phyloP scores from a whole-genome alignment of 2,888 invertebrate species.

The Phyllotreta striolata region DNA sequence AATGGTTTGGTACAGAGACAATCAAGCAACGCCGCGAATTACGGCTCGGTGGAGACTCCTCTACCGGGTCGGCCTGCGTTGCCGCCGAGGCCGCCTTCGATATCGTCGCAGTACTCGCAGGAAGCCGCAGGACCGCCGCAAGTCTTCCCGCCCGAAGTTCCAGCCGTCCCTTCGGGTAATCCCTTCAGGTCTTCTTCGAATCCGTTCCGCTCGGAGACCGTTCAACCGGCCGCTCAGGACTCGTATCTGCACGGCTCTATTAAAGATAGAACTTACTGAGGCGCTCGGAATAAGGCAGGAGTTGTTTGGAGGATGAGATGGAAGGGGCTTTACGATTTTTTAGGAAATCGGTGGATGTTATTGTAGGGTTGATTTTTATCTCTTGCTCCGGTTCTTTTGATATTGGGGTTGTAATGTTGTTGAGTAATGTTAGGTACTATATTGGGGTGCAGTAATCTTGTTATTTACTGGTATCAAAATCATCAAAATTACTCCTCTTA shows the following conservation, averaged over 20 bases:
- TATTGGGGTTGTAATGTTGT: no score
- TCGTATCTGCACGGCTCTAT: constrained; percentile 65
- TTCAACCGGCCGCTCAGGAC: constrained; percentile 72
- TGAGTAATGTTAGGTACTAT: no score
- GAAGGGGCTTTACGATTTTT: neutral
- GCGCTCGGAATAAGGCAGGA: neutral
- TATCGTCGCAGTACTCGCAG: constrained; percentile 20
- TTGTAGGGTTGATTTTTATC: no score
- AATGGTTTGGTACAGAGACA: constrained; percentile 55
- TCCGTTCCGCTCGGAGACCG: constrained; percentile 62
- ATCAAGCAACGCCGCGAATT: constrained; percentile 60
- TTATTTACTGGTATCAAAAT: no score
- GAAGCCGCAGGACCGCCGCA: neutral
- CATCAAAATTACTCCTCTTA: no score
- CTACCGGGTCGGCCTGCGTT: constrained; percentile 44
- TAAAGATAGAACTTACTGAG: constrained; percentile 61
- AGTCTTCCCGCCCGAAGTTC: constrained; percentile 29
- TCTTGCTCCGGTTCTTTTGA: no score
- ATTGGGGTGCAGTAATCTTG: no score
- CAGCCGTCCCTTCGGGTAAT: constrained; percentile 49
- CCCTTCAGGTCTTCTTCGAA: constrained; percentile 54
- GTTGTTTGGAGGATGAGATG: neutral
- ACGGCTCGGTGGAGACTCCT: constrained; percentile 67
- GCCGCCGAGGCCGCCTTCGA: constrained; percentile 30
- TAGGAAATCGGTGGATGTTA: neutral